phyloP scores from a whole-genome alignment of 2,797 vertebrate genomes.

The Poecilia wingei region DNA sequence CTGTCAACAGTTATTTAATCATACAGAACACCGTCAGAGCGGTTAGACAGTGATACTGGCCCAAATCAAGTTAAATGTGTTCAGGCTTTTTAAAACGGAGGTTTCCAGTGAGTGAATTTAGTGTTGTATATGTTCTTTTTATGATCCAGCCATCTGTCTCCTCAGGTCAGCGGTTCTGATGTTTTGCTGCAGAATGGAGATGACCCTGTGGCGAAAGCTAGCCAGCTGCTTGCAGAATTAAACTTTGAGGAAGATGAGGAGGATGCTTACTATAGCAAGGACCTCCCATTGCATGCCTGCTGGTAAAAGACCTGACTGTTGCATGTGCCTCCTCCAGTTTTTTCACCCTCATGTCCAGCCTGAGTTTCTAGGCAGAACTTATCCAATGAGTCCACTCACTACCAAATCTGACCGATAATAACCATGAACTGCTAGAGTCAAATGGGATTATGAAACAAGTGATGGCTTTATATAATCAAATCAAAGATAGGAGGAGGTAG shows the following conservation, averaged over 20 bases:
- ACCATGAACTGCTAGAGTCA: neutral
- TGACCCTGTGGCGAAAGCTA: constrained; percentile 89
- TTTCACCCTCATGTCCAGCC: neutral
- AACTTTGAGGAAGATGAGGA: constrained; percentile 97
- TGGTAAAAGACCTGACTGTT: constrained; percentile 76
- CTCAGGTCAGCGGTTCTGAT: constrained; percentile 89
- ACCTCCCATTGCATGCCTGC: constrained; percentile 93
- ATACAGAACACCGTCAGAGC: neutral
- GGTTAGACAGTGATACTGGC: too few relatives aligned
- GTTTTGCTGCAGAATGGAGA: constrained; percentile 91
- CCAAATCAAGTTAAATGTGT: neutral
- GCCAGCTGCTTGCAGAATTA: constrained; percentile 90
- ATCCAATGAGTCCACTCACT: neutral
- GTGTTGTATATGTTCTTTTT: neutral
- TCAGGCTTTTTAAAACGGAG: neutral
- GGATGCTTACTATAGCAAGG: constrained; percentile 96
- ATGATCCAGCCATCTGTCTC: neutral
- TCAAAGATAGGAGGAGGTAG: neutral
- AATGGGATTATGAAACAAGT: neutral
- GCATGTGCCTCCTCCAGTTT: constrained; percentile 1
- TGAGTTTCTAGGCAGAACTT: neutral
- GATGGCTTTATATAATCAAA: neutral
- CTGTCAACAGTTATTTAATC: neutral
- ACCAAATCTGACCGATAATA: neutral
- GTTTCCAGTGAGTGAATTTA: neutral